phyloP scores from a whole-genome alignment of 2,113 vertebrate genomes.

The Rafetus swinhoei region DNA sequence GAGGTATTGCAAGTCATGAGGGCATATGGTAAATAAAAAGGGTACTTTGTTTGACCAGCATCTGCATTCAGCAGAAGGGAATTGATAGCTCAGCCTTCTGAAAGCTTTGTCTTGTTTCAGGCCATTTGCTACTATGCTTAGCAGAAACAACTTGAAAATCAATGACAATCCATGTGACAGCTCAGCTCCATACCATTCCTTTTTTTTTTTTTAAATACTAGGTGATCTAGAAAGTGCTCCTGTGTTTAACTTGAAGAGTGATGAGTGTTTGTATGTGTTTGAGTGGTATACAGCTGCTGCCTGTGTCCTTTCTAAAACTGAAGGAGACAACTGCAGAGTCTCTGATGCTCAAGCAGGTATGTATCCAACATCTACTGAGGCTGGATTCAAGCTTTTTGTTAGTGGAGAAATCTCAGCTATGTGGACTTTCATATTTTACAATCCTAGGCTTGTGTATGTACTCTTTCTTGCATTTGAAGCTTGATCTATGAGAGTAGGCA shows the following conservation, averaged over 20 bases:
- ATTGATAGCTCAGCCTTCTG: neutral
- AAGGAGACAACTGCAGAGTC: constrained; percentile 90
- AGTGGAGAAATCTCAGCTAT: neutral
- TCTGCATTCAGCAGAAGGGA: neutral
- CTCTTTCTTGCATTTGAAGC: neutral
- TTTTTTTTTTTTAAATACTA: constrained; percentile 17
- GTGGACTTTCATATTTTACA: neutral
- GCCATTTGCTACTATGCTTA: neutral
- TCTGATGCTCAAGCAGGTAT: constrained; percentile 89
- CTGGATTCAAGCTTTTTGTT: neutral
- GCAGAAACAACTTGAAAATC: neutral
- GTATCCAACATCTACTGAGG: constrained; percentile 2
- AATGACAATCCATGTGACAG: neutral
- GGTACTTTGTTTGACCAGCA: neutral
- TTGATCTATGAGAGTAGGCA: neutral
- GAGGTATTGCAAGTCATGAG: neutral
- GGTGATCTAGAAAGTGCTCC: constrained; percentile 92
- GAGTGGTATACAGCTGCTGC: constrained; percentile 94
- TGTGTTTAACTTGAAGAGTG: constrained; percentile 72
- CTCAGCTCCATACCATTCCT: neutral
- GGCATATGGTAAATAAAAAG: neutral
- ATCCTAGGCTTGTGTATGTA: neutral
- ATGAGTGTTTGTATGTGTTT: constrained; percentile 85
- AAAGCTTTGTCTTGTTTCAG: neutral
- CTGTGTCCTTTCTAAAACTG: constrained; percentile 87